phyloP scores from a whole-genome alignment of 1,140 invertebrate genomes.

The Psilanteris sp. region DNA sequence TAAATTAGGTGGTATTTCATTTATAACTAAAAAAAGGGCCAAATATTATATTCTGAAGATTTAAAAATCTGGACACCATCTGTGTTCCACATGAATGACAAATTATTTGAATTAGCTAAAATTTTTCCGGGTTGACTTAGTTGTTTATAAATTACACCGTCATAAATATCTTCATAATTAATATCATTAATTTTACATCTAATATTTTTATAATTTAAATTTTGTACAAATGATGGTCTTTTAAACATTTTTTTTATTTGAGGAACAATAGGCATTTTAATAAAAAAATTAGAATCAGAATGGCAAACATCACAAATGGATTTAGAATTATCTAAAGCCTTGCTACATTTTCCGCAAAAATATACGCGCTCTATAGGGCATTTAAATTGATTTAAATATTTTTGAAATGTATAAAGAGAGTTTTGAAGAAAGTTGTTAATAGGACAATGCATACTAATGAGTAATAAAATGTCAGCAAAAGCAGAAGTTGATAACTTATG shows the following conservation, averaged over 20 bases:
- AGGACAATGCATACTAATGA: too few species aligned
- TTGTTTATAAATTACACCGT: too few species aligned
- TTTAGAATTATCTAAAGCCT: neutral
- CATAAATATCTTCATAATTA: slow-evolving; percentile 12
- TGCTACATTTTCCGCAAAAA: neutral
- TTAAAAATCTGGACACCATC: slow-evolving; percentile 3
- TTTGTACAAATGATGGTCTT: neutral
- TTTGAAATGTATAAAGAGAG: too few species aligned
- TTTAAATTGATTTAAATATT: too few species aligned
- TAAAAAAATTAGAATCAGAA: slow-evolving; percentile 1
- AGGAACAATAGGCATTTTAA: neutral
- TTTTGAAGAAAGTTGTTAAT: too few species aligned
- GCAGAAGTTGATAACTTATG: neutral
- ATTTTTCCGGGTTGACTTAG: neutral
- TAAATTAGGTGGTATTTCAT: neutral
- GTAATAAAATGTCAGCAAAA: too few species aligned
- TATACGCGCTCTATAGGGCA: slow-evolving; percentile 5
- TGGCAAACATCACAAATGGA: neutral
- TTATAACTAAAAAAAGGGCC: slow-evolving; percentile 1
- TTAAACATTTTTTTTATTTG: too few species aligned
- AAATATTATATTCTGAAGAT: too few species aligned
- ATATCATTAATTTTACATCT: neutral
- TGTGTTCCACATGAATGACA: slow-evolving; percentile 1
- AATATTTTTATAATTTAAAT: slow-evolving; percentile 7
- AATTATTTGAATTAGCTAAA: neutral